Evolutionary conservation across 2,888 invertebrate species (phyloP), one percentile per base, ranked within the genome.

Genomic region (Slavum lentiscoides): DNA sequence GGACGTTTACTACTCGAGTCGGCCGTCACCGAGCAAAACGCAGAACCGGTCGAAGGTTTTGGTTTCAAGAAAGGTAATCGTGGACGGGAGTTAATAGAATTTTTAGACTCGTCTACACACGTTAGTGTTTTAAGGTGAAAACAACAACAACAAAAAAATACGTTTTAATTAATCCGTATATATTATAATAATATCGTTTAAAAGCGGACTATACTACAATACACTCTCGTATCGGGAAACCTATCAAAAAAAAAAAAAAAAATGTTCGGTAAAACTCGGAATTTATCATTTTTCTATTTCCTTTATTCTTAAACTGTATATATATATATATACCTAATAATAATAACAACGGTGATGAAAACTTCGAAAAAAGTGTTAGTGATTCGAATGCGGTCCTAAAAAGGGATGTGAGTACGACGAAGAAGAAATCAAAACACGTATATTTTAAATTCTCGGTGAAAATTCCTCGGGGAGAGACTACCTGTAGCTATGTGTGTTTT

Each of bases 1-100:
- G 84, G 83, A 3, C 2, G 13, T 82, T 83, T 83, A 77, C 84
- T 84, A n/a, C 62, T 70, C 17, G 53, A 55, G n/a, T 30, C 61
- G 15, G 23, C 39, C 30, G 39, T 62, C 1, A 83, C 80, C 8
- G 82, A 74, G 64, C 69, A 70, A 74, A 83, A 83, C 19, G 83
- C 83, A 37, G 83, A 83, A 55, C 77, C 74, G 49, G 81, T 82
- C 66, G 81, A 77, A 30, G 72, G 66, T n/a, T 81, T 72, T 3
- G 83, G 82, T 77, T 77, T 83, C 15, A 82, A 73, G 58, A 82
- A 83, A 58, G 83, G 83, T 59, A 82, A 73, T 74, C 82, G 37
- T 39, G 80, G 77, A 74, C 69, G 74, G 49, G 75, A 76, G n/a
- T 75, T 70, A 66, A 72, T 6, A 72, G 43, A 72, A 55, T 37